A percentile compares a stretch with the other conserved stretches of the same genome.
Evolutionary conservation across 1,140 invertebrate species (phyloP).

Genomic region (Atta cephalotes): DNA sequence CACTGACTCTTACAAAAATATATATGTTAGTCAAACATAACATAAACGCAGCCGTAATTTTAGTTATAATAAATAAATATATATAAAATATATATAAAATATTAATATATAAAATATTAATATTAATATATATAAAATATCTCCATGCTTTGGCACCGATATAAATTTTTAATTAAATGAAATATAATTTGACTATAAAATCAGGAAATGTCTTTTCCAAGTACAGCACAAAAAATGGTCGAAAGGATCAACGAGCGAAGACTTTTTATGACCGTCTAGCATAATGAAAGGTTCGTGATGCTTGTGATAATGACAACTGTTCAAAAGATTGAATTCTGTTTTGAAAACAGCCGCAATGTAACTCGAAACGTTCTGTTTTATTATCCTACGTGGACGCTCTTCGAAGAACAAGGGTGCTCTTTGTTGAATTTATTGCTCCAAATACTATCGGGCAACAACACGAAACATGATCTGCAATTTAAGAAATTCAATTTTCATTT

Average conservation of each 20-base stretch:
- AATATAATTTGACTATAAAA: not conserved
- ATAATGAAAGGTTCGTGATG: slow-evolving; percentile 36
- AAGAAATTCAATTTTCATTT: slow-evolving; percentile 54
- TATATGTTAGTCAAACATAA: not conserved
- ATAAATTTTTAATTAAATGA: slow-evolving; percentile 14
- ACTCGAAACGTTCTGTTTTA: slow-evolving; percentile 73
- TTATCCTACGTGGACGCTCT: slow-evolving; percentile 56
- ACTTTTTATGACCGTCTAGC: slow-evolving; percentile 57
- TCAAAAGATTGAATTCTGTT: slow-evolving; percentile 80
- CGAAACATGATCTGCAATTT: slow-evolving; percentile 52
- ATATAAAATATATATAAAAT: not conserved
- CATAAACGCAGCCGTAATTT: not conserved
- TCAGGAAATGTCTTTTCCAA: slow-evolving; percentile 27
- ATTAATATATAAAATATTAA: not conserved
- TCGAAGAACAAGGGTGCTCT: slow-evolving; percentile 69
- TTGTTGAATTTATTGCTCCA: slow-evolving; percentile 68
- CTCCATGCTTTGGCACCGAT: not conserved
- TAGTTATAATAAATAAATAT: not conserved
- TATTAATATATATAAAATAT: not conserved
- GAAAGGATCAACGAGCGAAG: slow-evolving; percentile 29
- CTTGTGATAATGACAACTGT: slow-evolving; percentile 77
- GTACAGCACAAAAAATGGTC: slow-evolving; percentile 20
- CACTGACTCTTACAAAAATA: not conserved
- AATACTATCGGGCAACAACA: slow-evolving; percentile 21
- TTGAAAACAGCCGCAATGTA: slow-evolving; percentile 80